Evolutionary conservation across 2,113 vertebrate genomes (phyloP).

Genomic region (Zeus faber): DNA sequence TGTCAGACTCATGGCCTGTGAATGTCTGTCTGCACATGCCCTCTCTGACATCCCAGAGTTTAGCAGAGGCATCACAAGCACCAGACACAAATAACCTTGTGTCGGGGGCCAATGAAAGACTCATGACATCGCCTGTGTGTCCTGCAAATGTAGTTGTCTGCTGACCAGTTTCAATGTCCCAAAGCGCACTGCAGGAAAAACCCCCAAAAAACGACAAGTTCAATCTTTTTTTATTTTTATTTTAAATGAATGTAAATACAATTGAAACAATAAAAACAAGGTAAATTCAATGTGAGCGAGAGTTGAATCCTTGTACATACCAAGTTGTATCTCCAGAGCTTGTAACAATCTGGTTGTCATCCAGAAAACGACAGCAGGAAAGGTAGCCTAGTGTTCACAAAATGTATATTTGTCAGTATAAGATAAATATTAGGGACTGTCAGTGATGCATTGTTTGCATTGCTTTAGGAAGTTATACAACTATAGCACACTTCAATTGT

Average conservation of each 20-base stretch:
- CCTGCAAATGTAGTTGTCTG: constrained; percentile 98
- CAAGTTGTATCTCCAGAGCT: constrained; percentile 99
- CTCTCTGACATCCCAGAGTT: constrained; percentile 98
- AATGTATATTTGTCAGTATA: constrained; percentile 4
- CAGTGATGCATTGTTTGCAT: too few species aligned
- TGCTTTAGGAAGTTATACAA: too few species aligned
- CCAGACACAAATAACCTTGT: constrained; percentile 95
- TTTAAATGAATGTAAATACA: neutral
- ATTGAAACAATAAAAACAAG: neutral
- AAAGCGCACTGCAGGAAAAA: constrained; percentile 83
- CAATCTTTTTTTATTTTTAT: neutral
- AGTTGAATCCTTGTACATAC: too few species aligned
- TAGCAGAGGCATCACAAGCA: constrained; percentile 97
- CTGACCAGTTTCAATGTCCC: constrained; percentile 99
- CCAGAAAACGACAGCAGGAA: constrained; percentile 98
- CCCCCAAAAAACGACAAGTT: neutral
- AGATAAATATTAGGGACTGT: neutral
- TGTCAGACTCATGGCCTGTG: constrained; percentile 98
- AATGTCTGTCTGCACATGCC: constrained; percentile 99
- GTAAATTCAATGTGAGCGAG: neutral
- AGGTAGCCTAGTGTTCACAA: constrained; percentile 83
- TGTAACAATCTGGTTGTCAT: constrained; percentile 99
- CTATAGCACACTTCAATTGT: too few species aligned
- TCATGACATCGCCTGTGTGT: constrained; percentile 98
- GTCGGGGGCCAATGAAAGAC: constrained; percentile 93